phyloP scores from a whole-genome alignment of 2,113 vertebrate species.

The Probosciger aterrimus region DNA sequence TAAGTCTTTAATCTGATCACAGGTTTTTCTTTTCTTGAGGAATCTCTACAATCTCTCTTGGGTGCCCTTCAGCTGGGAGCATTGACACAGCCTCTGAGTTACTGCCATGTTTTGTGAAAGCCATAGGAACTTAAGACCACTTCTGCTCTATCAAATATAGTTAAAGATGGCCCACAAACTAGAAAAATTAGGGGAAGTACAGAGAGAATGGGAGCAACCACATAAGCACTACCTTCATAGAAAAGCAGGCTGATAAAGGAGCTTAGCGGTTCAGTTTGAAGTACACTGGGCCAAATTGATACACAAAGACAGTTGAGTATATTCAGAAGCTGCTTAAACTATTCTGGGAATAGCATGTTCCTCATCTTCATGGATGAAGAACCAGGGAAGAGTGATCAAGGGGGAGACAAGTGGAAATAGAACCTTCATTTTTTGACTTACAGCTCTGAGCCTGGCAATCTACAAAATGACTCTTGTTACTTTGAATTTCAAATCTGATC shows the following conservation, averaged over 20 bases:
- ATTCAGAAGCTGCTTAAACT: neutral
- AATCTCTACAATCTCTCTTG: neutral
- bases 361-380: neutral
- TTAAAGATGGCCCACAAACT: neutral
- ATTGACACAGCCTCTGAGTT: neutral
- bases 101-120: neutral
- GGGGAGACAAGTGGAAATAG: neutral
- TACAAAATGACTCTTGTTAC: neutral
- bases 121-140: neutral
- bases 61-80: neutral
- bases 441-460: neutral
- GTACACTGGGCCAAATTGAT: neutral
- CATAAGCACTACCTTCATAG: neutral
- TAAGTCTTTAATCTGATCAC: neutral
- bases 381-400: neutral
- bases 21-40: neutral
- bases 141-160: neutral
- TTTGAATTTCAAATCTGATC: neutral
- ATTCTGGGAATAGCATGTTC: neutral
- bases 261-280: neutral
- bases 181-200: neutral
- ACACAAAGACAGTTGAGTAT: neutral
- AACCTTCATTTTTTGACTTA: neutral
- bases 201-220: neutral
- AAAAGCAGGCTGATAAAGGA: neutral